Evolutionary conservation across 1,140 invertebrate genomes (phyloP).

Genomic region (Calycopis cecrops): DNA sequence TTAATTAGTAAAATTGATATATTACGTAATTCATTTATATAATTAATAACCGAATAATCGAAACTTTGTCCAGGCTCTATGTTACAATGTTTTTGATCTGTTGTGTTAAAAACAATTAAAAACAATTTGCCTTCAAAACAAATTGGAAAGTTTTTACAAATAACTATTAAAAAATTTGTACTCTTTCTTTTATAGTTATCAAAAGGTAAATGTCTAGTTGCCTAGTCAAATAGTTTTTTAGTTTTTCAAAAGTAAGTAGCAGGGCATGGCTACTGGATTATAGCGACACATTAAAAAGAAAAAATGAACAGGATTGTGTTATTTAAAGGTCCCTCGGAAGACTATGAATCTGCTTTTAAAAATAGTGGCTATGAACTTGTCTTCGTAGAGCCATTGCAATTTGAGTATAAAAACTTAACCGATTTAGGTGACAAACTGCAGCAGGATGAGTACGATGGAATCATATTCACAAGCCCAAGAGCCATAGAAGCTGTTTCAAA

Average conservation of each 20-base stretch:
- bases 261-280: background rate
- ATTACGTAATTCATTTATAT: too few relatives aligned
- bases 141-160: constrained; percentile 3
- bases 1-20: too few relatives aligned
- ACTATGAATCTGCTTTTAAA: constrained; percentile 66
- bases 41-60: too few relatives aligned
- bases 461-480: constrained; percentile 74
- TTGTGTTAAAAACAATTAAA: background rate
- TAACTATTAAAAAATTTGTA: too few relatives aligned
- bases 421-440: constrained; percentile 56
- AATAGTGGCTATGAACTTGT: constrained; percentile 63
- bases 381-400: constrained; percentile 74
- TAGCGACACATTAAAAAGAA: background rate
- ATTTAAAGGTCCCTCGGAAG: constrained; percentile 75
- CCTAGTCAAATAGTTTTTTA: too few relatives aligned
- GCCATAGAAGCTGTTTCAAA: constrained; percentile 69
- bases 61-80: too few relatives aligned
- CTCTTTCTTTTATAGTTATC: too few relatives aligned
- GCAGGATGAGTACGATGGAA: constrained; percentile 65
- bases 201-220: too few relatives aligned
- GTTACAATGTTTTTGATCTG: too few relatives aligned
- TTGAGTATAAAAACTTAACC: constrained; percentile 62
- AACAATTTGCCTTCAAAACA: background rate
- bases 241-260: background rate
- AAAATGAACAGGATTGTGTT: constrained; percentile 71